A percentile compares a stretch with the other conserved stretches of the same genome.
Conservation (phyloP, 2,888 invertebrate genomes). For the Polyommatus icarus region DNA sequence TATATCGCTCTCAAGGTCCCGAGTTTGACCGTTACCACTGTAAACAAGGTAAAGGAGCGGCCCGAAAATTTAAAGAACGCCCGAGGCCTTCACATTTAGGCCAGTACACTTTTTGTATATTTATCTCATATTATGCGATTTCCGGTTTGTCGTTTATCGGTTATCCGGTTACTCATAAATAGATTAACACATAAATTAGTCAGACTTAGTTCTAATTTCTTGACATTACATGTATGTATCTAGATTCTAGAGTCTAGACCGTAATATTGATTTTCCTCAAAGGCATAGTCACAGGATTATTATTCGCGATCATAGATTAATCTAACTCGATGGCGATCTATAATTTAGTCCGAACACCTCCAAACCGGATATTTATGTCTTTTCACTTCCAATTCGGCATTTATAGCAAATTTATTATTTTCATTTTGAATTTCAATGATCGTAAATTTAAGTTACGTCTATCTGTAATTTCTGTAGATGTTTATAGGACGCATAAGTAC, state of each 20-base stretch:
- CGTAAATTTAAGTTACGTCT: slow-evolving; percentile 15
- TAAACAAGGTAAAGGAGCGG: slow-evolving; percentile 58
- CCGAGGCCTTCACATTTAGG: slow-evolving; percentile 12
- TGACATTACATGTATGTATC: background rate
- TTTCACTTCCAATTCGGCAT: slow-evolving; percentile 12
- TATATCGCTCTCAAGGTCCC: slow-evolving; percentile 60
- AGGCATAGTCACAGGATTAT: background rate
- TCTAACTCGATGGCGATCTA: background rate
- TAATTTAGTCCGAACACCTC: slow-evolving; percentile 18
- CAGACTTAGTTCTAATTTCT: slow-evolving; percentile 9
- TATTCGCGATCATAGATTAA: background rate
- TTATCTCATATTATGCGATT: slow-evolving; percentile 10
- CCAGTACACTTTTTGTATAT: slow-evolving; percentile 21
- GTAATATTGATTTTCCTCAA: background rate
- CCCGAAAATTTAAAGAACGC: slow-evolving; percentile 33
- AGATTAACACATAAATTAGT: slow-evolving; percentile 24
- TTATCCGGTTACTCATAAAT: slow-evolving; percentile 18
- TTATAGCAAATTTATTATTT: slow-evolving; percentile 28
- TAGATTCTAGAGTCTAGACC: slow-evolving; percentile 2
- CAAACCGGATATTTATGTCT: slow-evolving; percentile 13
- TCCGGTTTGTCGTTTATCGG: slow-evolving; percentile 22
- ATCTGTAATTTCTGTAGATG: slow-evolving; percentile 18
- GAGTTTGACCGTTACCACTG: slow-evolving; percentile 63
- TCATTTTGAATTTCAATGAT: slow-evolving; percentile 24
- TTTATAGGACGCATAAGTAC: slow-evolving; percentile 39